Conservation (phyloP, 2,113 vertebrate genomes). For the Brachypteracias leptosomus region DNA sequence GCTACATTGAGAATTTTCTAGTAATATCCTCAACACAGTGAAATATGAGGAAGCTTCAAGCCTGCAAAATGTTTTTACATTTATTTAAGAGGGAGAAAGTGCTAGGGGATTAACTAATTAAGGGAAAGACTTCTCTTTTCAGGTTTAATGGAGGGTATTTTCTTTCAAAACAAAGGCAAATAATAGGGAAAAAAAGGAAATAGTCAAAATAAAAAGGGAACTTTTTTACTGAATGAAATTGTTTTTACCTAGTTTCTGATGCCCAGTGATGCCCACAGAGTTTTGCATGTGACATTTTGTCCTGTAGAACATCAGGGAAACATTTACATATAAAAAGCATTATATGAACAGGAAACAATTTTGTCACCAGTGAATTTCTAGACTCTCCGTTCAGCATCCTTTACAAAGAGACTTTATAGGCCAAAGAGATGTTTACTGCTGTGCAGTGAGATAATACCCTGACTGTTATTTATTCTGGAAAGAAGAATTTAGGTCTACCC, state of each 20-base stretch:
- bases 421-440: neutral
- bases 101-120: neutral
- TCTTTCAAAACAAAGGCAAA: neutral
- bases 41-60: neutral
- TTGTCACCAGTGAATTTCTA: neutral
- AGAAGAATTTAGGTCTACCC: neutral
- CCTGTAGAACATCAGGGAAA: neutral
- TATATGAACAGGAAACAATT: neutral
- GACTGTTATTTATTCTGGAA: neutral
- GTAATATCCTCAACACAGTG: neutral
- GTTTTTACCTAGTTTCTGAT: neutral
- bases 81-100: neutral
- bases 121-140: neutral
- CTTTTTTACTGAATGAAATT: neutral
- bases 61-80: neutral
- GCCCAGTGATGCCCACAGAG: neutral
- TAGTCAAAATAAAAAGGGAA: neutral
- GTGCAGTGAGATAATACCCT: neutral
- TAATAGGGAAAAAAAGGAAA: neutral
- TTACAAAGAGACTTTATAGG: neutral
- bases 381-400: neutral
- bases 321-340: neutral
- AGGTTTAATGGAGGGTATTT: neutral
- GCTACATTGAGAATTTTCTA: neutral
- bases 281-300: neutral